These are phyloP conservation scores for Actinemys pallida DNA, from an alignment of 2,113 vertebrate species.

Conservation along the genomic window DNA sequence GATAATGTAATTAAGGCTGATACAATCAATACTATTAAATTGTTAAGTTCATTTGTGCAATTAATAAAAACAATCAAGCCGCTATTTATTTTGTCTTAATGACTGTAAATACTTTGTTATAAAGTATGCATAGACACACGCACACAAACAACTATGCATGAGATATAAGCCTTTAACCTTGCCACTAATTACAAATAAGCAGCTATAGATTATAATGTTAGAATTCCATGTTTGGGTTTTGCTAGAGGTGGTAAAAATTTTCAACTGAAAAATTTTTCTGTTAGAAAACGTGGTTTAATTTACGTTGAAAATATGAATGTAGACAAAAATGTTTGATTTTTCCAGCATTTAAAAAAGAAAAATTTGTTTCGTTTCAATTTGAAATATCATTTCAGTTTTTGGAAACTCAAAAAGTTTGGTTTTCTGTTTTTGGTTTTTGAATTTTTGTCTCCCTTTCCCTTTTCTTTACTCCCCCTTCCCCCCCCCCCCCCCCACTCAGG, in stretches of 20 bases:
- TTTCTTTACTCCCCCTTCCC: too few species aligned
- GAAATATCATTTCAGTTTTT: background rate
- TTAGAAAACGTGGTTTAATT: background rate
- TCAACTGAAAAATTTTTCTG: background rate
- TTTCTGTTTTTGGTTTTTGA: background rate
- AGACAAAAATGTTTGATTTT: background rate
- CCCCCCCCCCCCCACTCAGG: too few species aligned
- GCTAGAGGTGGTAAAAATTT: background rate
- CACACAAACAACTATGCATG: background rate
- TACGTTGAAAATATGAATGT: background rate
- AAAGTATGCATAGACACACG: background rate
- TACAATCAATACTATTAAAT: too few species aligned
- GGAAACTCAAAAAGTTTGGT: background rate
- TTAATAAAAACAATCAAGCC: background rate
- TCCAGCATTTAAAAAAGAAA: background rate
- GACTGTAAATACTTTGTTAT: background rate
- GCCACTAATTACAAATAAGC: accelerated
- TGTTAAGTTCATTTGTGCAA: background rate
- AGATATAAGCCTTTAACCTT: background rate
- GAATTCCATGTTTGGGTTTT: background rate
- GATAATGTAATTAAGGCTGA: background rate
- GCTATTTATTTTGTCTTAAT: background rate
- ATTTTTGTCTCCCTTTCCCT: background rate
- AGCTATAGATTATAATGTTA: background rate
- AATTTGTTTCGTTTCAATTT: background rate